A percentile compares a stretch with the other conserved stretches of the same genome.
phyloP scores from a whole-genome alignment of 2,888 invertebrate genomes.

The Hydrotaea cyrtoneurina region DNA sequence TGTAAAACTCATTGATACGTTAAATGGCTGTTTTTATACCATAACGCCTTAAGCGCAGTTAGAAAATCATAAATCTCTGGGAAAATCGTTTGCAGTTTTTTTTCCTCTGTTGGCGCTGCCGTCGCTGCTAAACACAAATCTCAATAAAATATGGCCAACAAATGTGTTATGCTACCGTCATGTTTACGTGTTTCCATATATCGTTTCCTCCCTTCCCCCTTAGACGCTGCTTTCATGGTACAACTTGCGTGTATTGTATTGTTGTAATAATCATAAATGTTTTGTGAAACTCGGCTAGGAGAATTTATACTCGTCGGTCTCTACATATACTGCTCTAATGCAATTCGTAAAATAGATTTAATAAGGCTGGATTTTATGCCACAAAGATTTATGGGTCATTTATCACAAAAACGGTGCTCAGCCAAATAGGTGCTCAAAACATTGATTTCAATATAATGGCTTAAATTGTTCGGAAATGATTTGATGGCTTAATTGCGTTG shows the following conservation, averaged over 20 bases:
- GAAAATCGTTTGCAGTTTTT: background rate
- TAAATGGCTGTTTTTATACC: slow-evolving; percentile 63
- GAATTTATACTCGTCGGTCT: background rate
- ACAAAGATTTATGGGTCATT: background rate
- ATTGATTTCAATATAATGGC: slow-evolving; percentile 15
- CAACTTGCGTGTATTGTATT: background rate
- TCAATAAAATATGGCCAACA: slow-evolving; percentile 26
- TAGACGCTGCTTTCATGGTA: background rate
- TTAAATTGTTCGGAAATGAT: slow-evolving; percentile 8
- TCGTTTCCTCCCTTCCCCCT: background rate
- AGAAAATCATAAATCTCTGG: slow-evolving; percentile 62
- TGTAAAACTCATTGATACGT: slow-evolving; percentile 64
- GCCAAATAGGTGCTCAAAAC: background rate
- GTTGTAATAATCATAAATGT: slow-evolving; percentile 29
- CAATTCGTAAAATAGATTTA: slow-evolving; percentile 12
- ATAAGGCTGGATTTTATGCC: slow-evolving; percentile 25
- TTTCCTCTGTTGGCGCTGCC: no score
- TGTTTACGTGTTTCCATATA: slow-evolving; percentile 19
- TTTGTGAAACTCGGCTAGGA: background rate
- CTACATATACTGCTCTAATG: background rate
- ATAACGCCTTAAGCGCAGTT: slow-evolving; percentile 63
- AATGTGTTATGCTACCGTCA: slow-evolving; percentile 18
- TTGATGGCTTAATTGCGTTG: slow-evolving; percentile 17
- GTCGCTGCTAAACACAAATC: background rate
- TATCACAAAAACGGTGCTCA: background rate